phyloP scores from a whole-genome alignment of 2,113 vertebrate genomes.

The Dipodomys merriami region DNA sequence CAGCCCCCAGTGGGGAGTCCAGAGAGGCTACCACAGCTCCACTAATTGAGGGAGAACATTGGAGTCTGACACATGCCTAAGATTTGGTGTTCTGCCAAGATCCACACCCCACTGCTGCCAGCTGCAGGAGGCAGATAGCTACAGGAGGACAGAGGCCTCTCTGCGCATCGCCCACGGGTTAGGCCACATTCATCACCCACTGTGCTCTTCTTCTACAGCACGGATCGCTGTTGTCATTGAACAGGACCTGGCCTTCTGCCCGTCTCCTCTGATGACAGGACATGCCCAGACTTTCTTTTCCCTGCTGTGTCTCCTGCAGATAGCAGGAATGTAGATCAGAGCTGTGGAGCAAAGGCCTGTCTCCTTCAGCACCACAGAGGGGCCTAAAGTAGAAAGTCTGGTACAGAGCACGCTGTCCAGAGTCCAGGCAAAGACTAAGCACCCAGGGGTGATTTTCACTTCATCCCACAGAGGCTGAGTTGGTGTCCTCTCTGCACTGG shows the following conservation, averaged over 20 bases:
- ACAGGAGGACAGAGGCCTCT: background rate
- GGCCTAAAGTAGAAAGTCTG: background rate
- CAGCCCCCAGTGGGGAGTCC: background rate
- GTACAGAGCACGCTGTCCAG: background rate
- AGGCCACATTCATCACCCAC: background rate
- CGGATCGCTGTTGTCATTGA: background rate
- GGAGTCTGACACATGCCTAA: background rate
- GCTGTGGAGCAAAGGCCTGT: background rate
- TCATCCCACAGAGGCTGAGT: background rate
- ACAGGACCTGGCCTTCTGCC: background rate
- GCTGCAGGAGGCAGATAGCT: slow-evolving; percentile 41
- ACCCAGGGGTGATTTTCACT: background rate
- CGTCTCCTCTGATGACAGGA: background rate
- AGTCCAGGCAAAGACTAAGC: background rate
- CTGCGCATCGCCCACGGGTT: rapidly evolving
- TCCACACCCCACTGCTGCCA: background rate
- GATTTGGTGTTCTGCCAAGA: slow-evolving; percentile 32
- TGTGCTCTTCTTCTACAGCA: background rate
- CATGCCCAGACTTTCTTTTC: background rate
- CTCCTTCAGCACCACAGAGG: background rate
- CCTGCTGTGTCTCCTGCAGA: background rate
- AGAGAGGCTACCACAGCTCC: background rate
- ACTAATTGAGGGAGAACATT: background rate
- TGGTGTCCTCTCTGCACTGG: background rate
- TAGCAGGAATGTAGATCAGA: background rate